Evolutionary conservation across 23 tunicate species (phyloP).

Genomic region (Trididemnum nubilum): DNA sequence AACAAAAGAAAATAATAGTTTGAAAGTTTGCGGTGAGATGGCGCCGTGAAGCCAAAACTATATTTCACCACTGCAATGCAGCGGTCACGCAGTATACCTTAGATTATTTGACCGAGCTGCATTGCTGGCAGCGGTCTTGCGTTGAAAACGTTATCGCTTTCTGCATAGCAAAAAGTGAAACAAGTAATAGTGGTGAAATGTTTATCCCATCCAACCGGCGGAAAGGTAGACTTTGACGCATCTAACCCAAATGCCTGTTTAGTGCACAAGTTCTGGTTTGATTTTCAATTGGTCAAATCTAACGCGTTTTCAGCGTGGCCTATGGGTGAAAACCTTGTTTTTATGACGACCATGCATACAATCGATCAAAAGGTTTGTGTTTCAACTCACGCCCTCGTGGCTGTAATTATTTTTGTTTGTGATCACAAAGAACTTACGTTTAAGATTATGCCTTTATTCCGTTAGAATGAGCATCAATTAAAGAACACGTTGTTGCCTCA

Average conservation of each 20-base stretch:
- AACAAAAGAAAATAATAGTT: too few relatives aligned
- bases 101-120: background rate
- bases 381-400: background rate
- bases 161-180: background rate
- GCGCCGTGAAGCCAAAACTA: too few relatives aligned
- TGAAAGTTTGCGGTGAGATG: too few relatives aligned
- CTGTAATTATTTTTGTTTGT: background rate
- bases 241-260: background rate
- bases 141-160: background rate
- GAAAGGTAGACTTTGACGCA: too few relatives aligned
- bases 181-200: too few relatives aligned
- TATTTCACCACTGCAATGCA: background rate
- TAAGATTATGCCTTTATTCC: background rate
- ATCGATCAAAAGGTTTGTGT: background rate
- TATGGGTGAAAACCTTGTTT: too few relatives aligned
- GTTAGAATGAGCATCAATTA: background rate
- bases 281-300: background rate
- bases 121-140: too few relatives aligned
- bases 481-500: background rate
- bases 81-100: background rate
- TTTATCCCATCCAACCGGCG: too few relatives aligned
- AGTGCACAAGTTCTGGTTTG: background rate
- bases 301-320: background rate
- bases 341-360: background rate
- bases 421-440: background rate